These are phyloP conservation scores for Amblyjoppa proteus DNA, from an alignment of 2,888 invertebrate species.

Conservation along the genomic window DNA sequence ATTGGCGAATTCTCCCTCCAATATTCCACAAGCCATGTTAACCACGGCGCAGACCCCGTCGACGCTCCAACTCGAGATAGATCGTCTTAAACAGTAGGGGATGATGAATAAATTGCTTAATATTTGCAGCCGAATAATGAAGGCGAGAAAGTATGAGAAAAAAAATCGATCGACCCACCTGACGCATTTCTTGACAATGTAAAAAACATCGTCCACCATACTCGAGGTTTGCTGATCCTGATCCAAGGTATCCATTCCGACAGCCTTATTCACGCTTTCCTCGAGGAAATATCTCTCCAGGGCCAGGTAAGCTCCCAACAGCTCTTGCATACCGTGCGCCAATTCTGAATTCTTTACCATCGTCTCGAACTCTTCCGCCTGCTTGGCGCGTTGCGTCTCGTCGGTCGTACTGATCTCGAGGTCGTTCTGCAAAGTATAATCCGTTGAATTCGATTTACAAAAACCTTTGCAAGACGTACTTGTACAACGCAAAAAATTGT, in stretches of 20 bases:
- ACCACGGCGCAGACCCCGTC: slow-evolving; percentile 98
- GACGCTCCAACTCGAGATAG: slow-evolving; percentile 95
- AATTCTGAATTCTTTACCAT: slow-evolving; percentile 90
- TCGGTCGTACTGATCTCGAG: slow-evolving; percentile 88
- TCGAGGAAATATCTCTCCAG: slow-evolving; percentile 98
- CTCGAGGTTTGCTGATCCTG: slow-evolving; percentile 93
- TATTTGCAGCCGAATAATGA: too few species aligned
- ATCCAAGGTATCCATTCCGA: slow-evolving; percentile 91
- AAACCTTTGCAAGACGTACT: background rate
- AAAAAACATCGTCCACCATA: slow-evolving; percentile 99
- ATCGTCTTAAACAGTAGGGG: slow-evolving; percentile 87
- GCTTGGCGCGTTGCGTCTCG: slow-evolving; percentile 85
- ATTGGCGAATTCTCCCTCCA: slow-evolving; percentile 94
- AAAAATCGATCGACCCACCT: slow-evolving; percentile 85
- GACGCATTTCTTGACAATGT: slow-evolving; percentile 97
- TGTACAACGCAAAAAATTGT: background rate
- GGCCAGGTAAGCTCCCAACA: slow-evolving; percentile 94
- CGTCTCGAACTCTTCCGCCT: slow-evolving; percentile 87
- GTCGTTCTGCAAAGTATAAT: slow-evolving; percentile 86
- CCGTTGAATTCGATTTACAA: background rate
- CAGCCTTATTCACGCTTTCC: slow-evolving; percentile 97
- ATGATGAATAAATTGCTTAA: background rate
- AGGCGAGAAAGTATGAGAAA: background rate
- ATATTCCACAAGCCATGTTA: slow-evolving; percentile 94
- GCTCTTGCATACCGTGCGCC: slow-evolving; percentile 92